Base-by-base conservation (phyloP, 2,888 invertebrate genomes). In the Acanthopleura granulata region DNA sequence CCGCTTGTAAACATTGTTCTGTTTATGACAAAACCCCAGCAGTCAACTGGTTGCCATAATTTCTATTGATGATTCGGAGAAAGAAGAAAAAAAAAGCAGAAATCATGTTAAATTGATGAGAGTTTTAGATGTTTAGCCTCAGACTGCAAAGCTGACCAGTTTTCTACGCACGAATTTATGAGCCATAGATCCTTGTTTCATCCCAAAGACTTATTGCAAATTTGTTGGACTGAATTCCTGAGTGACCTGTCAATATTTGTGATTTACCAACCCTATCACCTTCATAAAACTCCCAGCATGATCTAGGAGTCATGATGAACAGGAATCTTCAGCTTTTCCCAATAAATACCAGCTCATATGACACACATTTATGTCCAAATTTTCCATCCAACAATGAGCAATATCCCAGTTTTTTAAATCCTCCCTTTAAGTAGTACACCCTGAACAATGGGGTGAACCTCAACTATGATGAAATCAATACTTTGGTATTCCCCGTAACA, bases 101-200 rank as follows among this genome's bases (percentile, higher is more conserved):
- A 51, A 51, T 51, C 51, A 57, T 57, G 57, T 57, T 57, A 57
- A 57, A 57, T 57, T 57, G 57, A 57, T 57, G 57, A 57, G 57
- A 57, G n/a, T 40, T 40, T 40, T 40, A 40, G 40, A 40, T 40
- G 40, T 40, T 40, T 40, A 40, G 40, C 40, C 40, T 40, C 40
- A 40, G 9, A 40, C 40, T 40, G 40, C 9, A 40, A 40, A 40
- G 40, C 40, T 40, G 40, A 9, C 40, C 40, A 57, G 57, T 57
- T 12, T 22, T 57, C 22, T n/a, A 4, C 57, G 57, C 12, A 57
- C 3, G 57, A 57, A 57, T 57, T 57, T 57, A 57, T 57, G 57
- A 57, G 57, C 57, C 57, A 18, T 18, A 57, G 3, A 57, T 57
- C 57, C 57, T 57, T 18, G 12, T 57, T 18, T 57, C 22, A 57